Evolutionary conservation across 1,140 invertebrate species (phyloP), one percentile per base, ranked within the genome.

Genomic region (Papilio dardanus): DNA sequence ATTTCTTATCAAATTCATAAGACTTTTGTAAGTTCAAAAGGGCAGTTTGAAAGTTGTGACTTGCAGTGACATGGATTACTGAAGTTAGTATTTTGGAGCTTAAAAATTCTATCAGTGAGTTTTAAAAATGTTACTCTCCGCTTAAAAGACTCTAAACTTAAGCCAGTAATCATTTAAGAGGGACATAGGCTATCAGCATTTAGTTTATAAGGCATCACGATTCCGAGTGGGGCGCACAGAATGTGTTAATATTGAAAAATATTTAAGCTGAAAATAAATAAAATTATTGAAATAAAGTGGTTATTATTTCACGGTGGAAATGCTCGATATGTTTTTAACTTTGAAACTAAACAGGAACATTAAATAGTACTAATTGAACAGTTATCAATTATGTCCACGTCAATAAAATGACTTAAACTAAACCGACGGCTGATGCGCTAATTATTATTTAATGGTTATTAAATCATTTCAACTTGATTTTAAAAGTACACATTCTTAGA

Each of bases 1-100:
- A 21, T 28, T 62, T 62, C 54, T 62, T 30, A 28, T 3, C 14
- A 58, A 30, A 30, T 62, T 62, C 10, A 30, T 12, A 62, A 62
- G 16, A 21, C 50, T 54, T 54, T 21, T n/a, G n/a, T n/a, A n/a
- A 54, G 24, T 37, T 37, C 14, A 58, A 62, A 62, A 62, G 54
- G 54, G 28, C 54, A 14, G 54, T 62, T 62, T 62, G 10, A 54
- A 62, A 62, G 54, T 62, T 62, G 54, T n/a, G 8, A 21, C 30
- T 62, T 62, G 10, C 54, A 28, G 54, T 28, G 24, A 28, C 24
- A 62, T 14, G 10, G 21, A 62, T 62, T 62, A 62, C 54, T 62
- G 24, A 62, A 62, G 54, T 62, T 62, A 62, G 54, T 30, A 21
- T 28, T 58, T 58, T 28, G 30, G 24, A 28, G 24, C 54, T 62